Conservation (phyloP, 2,113 vertebrate genomes). For the Cavia aperea region DNA sequence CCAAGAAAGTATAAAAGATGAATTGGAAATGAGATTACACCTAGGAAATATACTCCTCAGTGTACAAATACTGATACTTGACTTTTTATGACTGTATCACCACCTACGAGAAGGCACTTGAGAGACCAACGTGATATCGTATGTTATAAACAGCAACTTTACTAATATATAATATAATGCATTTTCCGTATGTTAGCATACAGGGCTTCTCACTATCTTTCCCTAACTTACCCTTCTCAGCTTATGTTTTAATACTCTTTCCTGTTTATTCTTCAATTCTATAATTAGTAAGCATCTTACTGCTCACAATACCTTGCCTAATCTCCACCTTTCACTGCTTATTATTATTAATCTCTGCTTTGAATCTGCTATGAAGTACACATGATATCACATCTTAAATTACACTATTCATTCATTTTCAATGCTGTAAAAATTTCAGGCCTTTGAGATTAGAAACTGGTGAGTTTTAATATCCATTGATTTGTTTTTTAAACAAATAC, state of each 20-base stretch:
- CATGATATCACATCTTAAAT: background rate
- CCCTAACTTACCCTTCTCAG: background rate
- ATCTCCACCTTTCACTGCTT: background rate
- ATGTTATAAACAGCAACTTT: background rate
- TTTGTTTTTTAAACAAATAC: background rate
- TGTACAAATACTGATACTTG: background rate
- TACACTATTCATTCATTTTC: constrained; percentile 1
- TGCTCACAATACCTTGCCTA: background rate
- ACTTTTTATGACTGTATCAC: background rate
- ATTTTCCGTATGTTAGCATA: background rate
- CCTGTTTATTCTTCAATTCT: background rate
- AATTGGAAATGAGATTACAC: background rate
- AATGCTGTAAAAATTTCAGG: background rate
- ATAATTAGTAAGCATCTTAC: background rate
- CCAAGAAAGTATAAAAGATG: background rate
- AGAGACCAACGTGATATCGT: background rate
- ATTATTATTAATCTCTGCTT: background rate
- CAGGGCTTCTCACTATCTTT: background rate
- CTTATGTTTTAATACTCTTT: background rate
- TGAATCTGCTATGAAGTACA: background rate
- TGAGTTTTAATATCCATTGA: background rate
- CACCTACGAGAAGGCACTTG: background rate
- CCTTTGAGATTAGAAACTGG: background rate
- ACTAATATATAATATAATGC: background rate
- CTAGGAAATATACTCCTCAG: background rate